Evolutionary conservation across 2,113 vertebrate genomes (phyloP), one percentile per base, ranked within the genome.

Genomic region (Tilapia sparmanii): DNA sequence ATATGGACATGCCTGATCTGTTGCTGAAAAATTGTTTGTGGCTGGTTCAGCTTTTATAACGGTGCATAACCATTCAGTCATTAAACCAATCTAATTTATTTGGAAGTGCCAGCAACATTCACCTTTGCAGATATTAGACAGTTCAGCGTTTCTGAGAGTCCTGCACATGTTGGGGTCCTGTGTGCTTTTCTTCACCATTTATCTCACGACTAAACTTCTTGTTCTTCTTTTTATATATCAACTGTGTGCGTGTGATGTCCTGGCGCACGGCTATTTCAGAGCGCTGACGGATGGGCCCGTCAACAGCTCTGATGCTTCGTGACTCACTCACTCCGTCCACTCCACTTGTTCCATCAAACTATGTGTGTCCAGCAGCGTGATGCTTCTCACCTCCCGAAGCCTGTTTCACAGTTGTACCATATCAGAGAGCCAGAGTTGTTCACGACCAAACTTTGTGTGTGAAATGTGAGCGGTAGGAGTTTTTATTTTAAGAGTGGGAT

Each of bases 231-330:
- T 73, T 29, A 42, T 54, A 19, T 38, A 57, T 29, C 35, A 35
- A 26, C 45, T 53, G 31, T 50, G 42, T 57, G 61, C 10, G 55
- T 42, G 42, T 87, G 61, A 40, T 86, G 53, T 78, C 53, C 47
- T 24, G n/a, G 53, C 18, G 5, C 16, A n/a, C 2, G 0, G 73
- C 80, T 87, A 89, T 89, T 91, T 89, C 83, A 71, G 80, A 81
- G 16, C 22, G 29, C 29, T 85, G 81, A 88, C 76, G 40, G 87
- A 90, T 76, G 53, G 57, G 42, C 42, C 89, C 81, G 89, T 89
- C 81, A 89, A n/a, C 89, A 88, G 76, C 80, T 87, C 78, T 79
- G 40, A 81, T 87, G 87, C 87, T 35, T 53, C 55, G 78, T 90
- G 90, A 93, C 89, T 93, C 88, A 90, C 83, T 53, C 33, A 7